Conservation (phyloP, 2,888 invertebrate genomes). For the Cantharis nigra region DNA sequence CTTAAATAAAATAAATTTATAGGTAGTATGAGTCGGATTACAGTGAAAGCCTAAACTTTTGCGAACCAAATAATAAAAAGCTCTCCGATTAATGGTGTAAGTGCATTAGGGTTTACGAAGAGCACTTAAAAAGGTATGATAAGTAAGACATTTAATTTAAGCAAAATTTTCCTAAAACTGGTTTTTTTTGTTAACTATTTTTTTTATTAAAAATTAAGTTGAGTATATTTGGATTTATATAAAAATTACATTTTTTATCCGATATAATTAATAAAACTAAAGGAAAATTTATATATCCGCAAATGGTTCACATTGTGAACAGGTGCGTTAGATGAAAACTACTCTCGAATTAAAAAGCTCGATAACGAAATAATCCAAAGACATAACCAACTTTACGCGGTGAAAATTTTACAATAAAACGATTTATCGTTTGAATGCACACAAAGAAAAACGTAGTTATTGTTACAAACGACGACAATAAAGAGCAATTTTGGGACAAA, state of each 20-base stretch:
- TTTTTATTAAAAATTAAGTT: neutral
- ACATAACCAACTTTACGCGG: neutral
- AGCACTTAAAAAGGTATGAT: neutral
- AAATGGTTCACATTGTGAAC: neutral
- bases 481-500: conserved; percentile 20
- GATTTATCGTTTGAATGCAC: conserved; percentile 16
- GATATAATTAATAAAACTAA: neutral
- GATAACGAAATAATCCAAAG: neutral
- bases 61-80: neutral
- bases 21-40: neutral
- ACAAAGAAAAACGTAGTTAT: conserved; percentile 19
- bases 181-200: neutral
- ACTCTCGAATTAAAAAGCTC: neutral
- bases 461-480: conserved; percentile 20
- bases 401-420: conserved; percentile 16
- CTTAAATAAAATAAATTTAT: neutral
- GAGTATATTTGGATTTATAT: neutral
- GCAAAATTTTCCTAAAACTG: neutral
- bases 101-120: neutral
- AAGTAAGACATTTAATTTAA: neutral
- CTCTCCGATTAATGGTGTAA: neutral
- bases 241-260: neutral
- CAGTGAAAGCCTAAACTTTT: neutral
- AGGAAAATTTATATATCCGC: neutral
- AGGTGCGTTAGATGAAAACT: neutral